A percentile compares a stretch with the other conserved stretches of the same genome.
These are phyloP conservation scores for Phrynosoma platyrhinos DNA, from an alignment of 2,113 vertebrate species.

Conservation along the genomic window DNA sequence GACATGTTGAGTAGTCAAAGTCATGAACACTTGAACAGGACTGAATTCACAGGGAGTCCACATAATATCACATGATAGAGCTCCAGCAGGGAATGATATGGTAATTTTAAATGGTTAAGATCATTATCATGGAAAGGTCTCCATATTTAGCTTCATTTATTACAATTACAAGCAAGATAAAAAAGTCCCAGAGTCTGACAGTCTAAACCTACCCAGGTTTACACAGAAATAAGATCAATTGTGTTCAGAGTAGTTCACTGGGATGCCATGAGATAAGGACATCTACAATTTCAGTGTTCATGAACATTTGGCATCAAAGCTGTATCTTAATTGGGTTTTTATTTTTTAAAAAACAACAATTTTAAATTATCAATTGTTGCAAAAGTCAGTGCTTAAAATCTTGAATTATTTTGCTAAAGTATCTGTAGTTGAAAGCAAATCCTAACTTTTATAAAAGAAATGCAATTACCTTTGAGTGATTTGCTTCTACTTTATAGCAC, in stretches of 20 bases:
- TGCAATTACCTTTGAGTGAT: neutral
- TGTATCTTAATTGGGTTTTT: conserved; percentile 65
- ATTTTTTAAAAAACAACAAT: conserved; percentile 50
- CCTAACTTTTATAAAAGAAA: neutral
- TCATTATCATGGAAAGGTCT: neutral
- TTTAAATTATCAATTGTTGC: conserved; percentile 52
- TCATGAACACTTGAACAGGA: no score
- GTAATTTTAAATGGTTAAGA: neutral
- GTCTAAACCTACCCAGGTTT: neutral
- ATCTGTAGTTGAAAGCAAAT: neutral
- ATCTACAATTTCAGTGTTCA: conserved; percentile 34
- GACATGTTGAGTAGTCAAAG: no score
- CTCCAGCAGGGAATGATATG: neutral
- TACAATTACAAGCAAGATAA: conserved; percentile 68
- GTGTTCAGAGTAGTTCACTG: neutral
- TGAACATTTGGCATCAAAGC: conserved; percentile 55
- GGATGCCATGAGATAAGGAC: neutral
- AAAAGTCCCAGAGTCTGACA: conserved; percentile 57
- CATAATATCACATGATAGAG: neutral
- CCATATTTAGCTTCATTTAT: conserved; percentile 54
- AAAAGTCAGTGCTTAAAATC: neutral
- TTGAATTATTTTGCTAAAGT: neutral
- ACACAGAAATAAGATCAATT: neutral
- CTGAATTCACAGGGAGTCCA: neutral
- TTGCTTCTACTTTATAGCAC: neutral